Evolutionary conservation across 2,888 invertebrate genomes (phyloP).

Genomic region (Leucophenga montana): DNA sequence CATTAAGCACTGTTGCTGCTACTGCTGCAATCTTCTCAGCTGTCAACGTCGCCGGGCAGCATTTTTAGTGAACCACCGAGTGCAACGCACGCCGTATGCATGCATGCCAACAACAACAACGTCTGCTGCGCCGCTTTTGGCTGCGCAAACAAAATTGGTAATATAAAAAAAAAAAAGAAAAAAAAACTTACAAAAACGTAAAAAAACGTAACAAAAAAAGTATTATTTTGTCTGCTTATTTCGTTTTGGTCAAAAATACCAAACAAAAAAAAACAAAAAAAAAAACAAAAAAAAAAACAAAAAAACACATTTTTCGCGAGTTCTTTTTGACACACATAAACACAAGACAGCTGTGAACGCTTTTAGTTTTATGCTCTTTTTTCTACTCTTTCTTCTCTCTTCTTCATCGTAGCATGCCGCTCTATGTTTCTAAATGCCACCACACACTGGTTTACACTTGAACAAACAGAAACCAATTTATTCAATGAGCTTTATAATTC

Average conservation of each 20-base stretch:
- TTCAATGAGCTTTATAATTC: too few species aligned
- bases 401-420: too few species aligned
- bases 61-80: not conserved
- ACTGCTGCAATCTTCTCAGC: too few species aligned
- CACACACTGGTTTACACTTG: too few species aligned
- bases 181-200: slow-evolving; percentile 7
- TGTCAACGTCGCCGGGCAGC: not conserved
- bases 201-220: not conserved
- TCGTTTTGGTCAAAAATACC: not conserved
- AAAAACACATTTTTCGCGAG: not conserved
- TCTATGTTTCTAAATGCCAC: too few species aligned
- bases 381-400: too few species aligned
- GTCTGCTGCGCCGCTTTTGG: not conserved
- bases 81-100: not conserved
- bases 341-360: too few species aligned
- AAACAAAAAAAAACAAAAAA: too few species aligned
- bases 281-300: not conserved
- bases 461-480: too few species aligned
- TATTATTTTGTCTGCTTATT: not conserved
- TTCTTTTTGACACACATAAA: too few species aligned
- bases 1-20: not conserved
- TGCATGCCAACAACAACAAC: slow-evolving; percentile 8
- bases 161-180: slow-evolving; percentile 12
- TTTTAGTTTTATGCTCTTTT: too few species aligned
- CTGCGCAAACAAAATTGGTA: slow-evolving; percentile 11